These are phyloP conservation scores for Allophyes oxyacanthae DNA, from an alignment of 2,888 invertebrate genomes.

Conservation along the genomic window DNA sequence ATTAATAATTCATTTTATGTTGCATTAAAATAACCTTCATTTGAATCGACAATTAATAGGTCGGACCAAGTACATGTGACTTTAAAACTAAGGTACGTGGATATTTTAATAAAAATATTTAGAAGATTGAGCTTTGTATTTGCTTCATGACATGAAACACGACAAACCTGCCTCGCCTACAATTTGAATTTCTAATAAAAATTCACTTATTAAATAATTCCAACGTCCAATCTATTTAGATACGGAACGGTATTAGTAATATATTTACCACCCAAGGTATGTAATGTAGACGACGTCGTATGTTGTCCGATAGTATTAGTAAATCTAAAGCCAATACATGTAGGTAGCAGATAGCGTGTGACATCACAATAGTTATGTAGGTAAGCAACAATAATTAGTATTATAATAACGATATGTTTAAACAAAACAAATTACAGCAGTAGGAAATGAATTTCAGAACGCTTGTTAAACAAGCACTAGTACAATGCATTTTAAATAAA, in stretches of 20 bases:
- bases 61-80: too few relatives aligned
- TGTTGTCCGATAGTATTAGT: not conserved
- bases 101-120: too few relatives aligned
- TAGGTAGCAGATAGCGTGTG: not conserved
- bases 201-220: not conserved
- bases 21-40: not conserved
- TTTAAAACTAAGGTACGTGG: too few relatives aligned
- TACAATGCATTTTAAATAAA: constrained; percentile 7
- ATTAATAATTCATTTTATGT: constrained; percentile 3
- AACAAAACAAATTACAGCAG: not conserved
- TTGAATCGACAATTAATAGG: not conserved
- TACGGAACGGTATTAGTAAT: not conserved
- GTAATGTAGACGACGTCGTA: not conserved
- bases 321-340: not conserved
- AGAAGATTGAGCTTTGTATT: too few relatives aligned
- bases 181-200: not conserved
- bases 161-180: not conserved
- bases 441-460: not conserved
- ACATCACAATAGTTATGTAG: not conserved
- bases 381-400: too few relatives aligned
- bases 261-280: not conserved
- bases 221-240: not conserved
- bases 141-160: too few relatives aligned
- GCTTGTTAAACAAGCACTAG: not conserved
- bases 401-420: not conserved